A percentile compares a stretch with the other conserved stretches of the same genome.
Evolutionary conservation across 2,113 vertebrate species (phyloP).

Genomic region (Montifringilla adamsi): DNA sequence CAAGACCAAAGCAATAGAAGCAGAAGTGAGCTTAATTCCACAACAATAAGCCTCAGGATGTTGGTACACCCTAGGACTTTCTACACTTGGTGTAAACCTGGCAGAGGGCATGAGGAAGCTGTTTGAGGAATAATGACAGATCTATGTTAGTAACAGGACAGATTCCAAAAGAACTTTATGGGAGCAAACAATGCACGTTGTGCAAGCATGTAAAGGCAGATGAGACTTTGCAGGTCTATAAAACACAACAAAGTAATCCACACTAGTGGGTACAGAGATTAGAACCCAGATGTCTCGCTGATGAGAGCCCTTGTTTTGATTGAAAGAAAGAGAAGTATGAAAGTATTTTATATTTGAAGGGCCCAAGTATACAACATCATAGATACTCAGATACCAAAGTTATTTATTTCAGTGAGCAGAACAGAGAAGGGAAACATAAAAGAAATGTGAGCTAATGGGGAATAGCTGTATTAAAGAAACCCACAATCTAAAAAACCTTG

Average conservation of each 20-base stretch:
- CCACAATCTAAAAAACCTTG: not conserved
- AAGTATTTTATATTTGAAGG: not conserved
- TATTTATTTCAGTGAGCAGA: not conserved
- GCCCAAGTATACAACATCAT: not conserved
- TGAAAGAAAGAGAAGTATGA: not conserved
- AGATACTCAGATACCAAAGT: not conserved
- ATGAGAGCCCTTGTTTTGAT: not conserved
- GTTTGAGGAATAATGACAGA: not conserved
- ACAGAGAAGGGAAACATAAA: not conserved
- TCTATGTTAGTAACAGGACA: not conserved
- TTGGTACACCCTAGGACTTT: not conserved
- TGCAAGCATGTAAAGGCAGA: not conserved
- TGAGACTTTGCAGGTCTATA: not conserved
- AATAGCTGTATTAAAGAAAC: not conserved
- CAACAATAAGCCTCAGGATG: not conserved
- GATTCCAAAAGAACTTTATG: not conserved
- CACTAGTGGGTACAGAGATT: not conserved
- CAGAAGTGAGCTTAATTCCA: not conserved
- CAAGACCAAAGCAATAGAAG: not conserved
- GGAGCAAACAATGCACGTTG: not conserved
- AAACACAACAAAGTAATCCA: not conserved
- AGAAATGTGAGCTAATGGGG: not conserved
- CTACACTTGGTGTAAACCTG: not conserved
- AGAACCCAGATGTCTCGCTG: not conserved
- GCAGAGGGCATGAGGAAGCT: not conserved